Base-by-base conservation (phyloP, 2,797 vertebrate species). In the Sorex maritimensis region DNA sequence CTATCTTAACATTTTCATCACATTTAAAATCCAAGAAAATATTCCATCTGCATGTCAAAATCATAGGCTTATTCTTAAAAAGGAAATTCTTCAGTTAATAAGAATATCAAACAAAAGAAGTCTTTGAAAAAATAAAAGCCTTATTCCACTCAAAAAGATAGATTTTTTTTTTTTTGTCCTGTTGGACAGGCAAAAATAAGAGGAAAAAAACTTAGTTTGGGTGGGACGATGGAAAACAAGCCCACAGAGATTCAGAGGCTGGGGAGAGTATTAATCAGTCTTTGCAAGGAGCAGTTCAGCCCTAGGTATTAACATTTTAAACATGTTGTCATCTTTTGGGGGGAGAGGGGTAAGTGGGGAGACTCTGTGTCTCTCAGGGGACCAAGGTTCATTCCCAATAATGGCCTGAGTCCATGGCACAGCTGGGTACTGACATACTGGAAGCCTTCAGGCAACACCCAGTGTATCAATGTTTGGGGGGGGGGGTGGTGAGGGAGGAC, bases 1-100 rank as follows among this genome's bases (percentile, higher is more conserved):
- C 80, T 38, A 88, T 88, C 85, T 91, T 49, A 83, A 93, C 52
- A 89, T 87, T 87, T 71, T 89, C 46, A 94, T 84, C 67, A 68
- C 65, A 91, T 81, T 93, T 73, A 73, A 93, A 87, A 52, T 81
- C 41, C 69, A 92, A 91, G 58, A 63, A 63, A 34, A 3, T 68
- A 1, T 86, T 46, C 89, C 26, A 86, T 55, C 74, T 49, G 81
- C 2, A 71, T 21, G 65, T 21, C 26, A 96, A 69, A 93, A 86
- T 21, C 84, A 94, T 21, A 86, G 13, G 8, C 77, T 87, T 24
- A 21, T 77, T 93, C 41, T 78, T 58, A 38, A 65, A 24, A 89
- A 81, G 34, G 74, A 91, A 92, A 93, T 44, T 83, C 23, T 91
- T 90, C 41, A 91, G 3, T 83, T 55, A 85, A 26, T 44, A 80